phyloP scores from a whole-genome alignment of 1,140 invertebrate species.

The Brevipalpus yothersi region DNA sequence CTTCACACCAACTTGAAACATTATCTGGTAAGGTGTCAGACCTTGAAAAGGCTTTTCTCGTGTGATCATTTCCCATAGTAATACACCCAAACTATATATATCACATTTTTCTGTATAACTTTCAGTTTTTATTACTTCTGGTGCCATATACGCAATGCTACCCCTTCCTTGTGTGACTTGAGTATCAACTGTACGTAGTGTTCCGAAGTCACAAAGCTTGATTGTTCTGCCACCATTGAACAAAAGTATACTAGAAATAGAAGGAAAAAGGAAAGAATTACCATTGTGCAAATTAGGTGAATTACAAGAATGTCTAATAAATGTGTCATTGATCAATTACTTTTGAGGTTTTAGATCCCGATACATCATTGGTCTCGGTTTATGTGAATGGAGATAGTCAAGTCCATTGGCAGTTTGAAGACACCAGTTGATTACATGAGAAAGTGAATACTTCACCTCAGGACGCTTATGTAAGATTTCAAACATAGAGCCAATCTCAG shows the following conservation, averaged over 20 bases:
- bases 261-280: too few species aligned
- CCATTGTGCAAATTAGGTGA: too few species aligned
- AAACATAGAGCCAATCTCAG: slow-evolving; percentile 79
- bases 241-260: slow-evolving; percentile 37
- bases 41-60: slow-evolving; percentile 40
- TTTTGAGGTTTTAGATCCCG: slow-evolving; percentile 86
- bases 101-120: slow-evolving; percentile 93
- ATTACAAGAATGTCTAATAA: too few species aligned
- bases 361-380: slow-evolving; percentile 80
- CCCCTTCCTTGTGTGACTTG: slow-evolving; percentile 86
- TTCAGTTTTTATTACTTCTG: slow-evolving; percentile 34
- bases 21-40: slow-evolving; percentile 29
- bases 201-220: slow-evolving; percentile 88
- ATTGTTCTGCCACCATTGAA: slow-evolving; percentile 59
- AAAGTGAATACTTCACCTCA: slow-evolving; percentile 50
- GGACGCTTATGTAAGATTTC: slow-evolving; percentile 64
- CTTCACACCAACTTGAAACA: slow-evolving; percentile 51
- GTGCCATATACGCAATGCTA: slow-evolving; percentile 96
- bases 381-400: slow-evolving; percentile 78
- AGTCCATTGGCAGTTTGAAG: slow-evolving; percentile 79
- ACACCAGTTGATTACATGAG: slow-evolving; percentile 85
- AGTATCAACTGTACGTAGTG: slow-evolving; percentile 64
- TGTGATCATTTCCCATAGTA: slow-evolving; percentile 86
- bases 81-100: slow-evolving; percentile 93
- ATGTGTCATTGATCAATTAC: slow-evolving; percentile 15